Conservation (phyloP, 2,797 vertebrate species). For the Hippopotamyrus pictus region DNA sequence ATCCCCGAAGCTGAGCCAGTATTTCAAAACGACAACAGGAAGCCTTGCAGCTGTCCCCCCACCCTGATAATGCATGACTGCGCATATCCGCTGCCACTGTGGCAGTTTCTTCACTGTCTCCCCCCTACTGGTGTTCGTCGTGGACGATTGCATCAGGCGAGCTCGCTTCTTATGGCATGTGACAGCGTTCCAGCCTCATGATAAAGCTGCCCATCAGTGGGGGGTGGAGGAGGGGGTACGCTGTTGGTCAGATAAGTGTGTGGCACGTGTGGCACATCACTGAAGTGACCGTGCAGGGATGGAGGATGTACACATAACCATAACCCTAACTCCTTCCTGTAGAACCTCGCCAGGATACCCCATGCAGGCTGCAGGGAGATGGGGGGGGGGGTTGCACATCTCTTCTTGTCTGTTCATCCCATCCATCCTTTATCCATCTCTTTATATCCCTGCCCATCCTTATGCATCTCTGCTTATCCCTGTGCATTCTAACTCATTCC, state of each 20-base stretch:
- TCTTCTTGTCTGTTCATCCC: neutral
- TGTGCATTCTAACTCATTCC: neutral
- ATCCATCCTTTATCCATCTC: neutral
- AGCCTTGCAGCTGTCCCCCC: neutral
- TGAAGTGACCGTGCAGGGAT: neutral
- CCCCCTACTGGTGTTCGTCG: neutral
- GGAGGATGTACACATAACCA: neutral
- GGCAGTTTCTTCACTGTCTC: neutral
- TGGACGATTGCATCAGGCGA: neutral
- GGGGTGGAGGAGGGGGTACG: neutral
- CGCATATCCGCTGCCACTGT: neutral
- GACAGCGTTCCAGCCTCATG: neutral
- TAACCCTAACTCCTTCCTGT: neutral
- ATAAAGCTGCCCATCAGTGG: neutral
- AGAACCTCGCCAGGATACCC: neutral
- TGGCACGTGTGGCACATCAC: neutral
- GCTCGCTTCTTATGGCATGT: neutral
- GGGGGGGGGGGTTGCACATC: neutral
- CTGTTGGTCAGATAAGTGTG: neutral
- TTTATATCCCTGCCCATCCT: neutral
- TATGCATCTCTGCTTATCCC: neutral
- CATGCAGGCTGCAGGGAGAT: neutral
- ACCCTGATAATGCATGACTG: neutral
- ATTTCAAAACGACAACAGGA: neutral
- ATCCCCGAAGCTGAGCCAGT: neutral